phyloP scores from a whole-genome alignment of 2,888 invertebrate species.

The Podabrus alpinus region DNA sequence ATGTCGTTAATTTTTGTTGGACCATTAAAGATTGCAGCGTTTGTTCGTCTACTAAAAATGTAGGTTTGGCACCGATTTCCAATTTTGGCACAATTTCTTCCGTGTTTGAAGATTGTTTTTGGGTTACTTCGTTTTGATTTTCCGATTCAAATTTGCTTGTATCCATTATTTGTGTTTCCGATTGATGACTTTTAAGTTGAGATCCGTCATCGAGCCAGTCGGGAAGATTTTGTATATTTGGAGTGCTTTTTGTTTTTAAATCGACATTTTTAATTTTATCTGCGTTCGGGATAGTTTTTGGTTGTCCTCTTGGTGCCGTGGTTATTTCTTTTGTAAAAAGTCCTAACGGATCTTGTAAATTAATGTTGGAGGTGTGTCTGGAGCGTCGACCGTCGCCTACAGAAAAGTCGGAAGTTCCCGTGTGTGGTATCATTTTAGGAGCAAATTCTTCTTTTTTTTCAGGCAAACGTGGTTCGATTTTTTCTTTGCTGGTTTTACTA shows the following conservation, averaged over 20 bases:
- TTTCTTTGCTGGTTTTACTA: conserved; percentile 35
- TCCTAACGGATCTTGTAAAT: conserved; percentile 60
- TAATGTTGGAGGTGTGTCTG: conserved; percentile 46
- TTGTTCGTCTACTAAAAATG: not conserved
- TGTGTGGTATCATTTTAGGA: conserved; percentile 43
- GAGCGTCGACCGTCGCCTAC: conserved; percentile 38
- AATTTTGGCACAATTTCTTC: conserved; percentile 4
- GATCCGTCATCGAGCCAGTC: conserved; percentile 47
- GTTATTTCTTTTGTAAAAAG: conserved; percentile 51
- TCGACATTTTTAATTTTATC: conserved; percentile 39
- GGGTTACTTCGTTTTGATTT: not conserved
- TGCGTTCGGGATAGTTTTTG: conserved; percentile 37
- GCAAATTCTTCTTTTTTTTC: conserved; percentile 37
- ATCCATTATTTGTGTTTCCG: conserved; percentile 23
- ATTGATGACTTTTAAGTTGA: conserved; percentile 29
- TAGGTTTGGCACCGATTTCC: not conserved
- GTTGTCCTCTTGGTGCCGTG: not conserved
- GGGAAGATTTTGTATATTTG: conserved; percentile 40
- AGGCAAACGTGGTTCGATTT: conserved; percentile 11
- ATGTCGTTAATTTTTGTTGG: conserved; percentile 45
- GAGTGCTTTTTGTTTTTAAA: conserved; percentile 33
- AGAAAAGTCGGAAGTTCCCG: conserved; percentile 26
- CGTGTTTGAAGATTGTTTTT: not conserved
- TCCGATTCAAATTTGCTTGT: not conserved
- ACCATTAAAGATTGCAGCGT: conserved; percentile 37